Evolutionary conservation across 2,888 invertebrate genomes (phyloP).

Genomic region (Andrena marginata): DNA sequence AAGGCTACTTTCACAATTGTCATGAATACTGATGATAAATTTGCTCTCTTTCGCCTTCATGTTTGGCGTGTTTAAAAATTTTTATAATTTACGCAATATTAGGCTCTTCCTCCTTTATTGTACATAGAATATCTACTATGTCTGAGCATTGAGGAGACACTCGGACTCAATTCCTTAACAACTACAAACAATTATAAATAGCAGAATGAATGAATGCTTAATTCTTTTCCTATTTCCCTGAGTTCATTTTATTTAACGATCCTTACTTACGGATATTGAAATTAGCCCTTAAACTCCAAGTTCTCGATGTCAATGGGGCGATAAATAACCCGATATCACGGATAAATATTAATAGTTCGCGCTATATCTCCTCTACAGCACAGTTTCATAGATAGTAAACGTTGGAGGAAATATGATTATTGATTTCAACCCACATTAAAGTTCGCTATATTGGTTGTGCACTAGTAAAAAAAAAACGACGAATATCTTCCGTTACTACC

Average conservation of each 20-base stretch:
- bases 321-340: slow-evolving; percentile 9
- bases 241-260: not conserved
- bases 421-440: slow-evolving; percentile 35
- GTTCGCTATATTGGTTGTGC: slow-evolving; percentile 46
- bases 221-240: not conserved
- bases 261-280: not conserved
- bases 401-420: slow-evolving; percentile 52
- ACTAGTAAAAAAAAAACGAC: slow-evolving; percentile 51
- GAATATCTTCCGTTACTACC: slow-evolving; percentile 55
- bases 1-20: no score
- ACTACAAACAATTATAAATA: no score
- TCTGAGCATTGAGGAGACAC: no score
- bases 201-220: no score
- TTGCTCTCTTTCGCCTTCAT: no score
- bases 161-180: no score
- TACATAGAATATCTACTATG: no score
- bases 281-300: not conserved
- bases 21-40: no score
- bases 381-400: slow-evolving; percentile 40
- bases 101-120: no score
- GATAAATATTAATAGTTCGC: slow-evolving; percentile 36
- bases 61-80: no score
- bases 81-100: no score
- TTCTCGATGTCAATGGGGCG: not conserved
- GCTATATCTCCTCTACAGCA: slow-evolving; percentile 4